Conservation (phyloP, 2,888 invertebrate species). For the Tetranychus truncatus region DNA sequence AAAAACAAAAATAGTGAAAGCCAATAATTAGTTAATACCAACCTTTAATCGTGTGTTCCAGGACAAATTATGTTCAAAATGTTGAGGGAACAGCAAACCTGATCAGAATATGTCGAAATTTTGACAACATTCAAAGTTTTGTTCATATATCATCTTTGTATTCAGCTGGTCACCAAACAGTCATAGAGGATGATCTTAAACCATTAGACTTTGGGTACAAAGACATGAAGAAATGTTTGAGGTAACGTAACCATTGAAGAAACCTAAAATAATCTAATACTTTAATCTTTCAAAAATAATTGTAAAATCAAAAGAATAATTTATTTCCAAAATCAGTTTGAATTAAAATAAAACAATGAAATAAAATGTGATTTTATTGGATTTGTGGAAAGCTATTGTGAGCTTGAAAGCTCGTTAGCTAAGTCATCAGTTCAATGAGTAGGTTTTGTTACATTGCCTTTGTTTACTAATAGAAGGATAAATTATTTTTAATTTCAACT, state of each 20-base stretch:
- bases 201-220: not conserved
- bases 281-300: no score
- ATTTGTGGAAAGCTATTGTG: no score
- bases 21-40: not conserved
- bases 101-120: not conserved
- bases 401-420: no score
- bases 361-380: no score
- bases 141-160: conserved; percentile 24
- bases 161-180: conserved; percentile 22
- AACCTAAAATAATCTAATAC: no score
- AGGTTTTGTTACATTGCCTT: no score
- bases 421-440: no score
- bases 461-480: no score
- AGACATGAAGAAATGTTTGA: not conserved
- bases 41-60: not conserved
- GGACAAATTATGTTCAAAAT: not conserved
- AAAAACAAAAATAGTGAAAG: not conserved
- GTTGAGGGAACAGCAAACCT: not conserved
- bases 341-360: no score
- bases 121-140: conserved; percentile 14
- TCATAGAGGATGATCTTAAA: conserved; percentile 22
- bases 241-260: not conserved
- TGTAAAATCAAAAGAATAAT: no score
- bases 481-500: not conserved
- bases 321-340: no score